Conservation (phyloP, 2,888 invertebrate species). For the Pandemis cinnamomeana region DNA sequence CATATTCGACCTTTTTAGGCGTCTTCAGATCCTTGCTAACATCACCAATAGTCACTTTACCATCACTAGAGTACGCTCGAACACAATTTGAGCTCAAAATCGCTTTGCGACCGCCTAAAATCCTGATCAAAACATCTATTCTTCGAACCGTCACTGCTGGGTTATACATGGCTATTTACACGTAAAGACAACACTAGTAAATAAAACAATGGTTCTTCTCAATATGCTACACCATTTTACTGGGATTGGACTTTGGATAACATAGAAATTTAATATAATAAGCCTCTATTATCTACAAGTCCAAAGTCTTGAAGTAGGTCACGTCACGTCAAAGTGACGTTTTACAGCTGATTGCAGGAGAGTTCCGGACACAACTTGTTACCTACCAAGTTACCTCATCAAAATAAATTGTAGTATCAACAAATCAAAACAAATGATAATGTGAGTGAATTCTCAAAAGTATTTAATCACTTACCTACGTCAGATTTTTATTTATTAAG, state of each 20-base stretch:
- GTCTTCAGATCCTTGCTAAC: conserved; percentile 85
- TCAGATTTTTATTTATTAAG: too few relatives aligned
- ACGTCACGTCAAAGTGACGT: conserved; percentile 50
- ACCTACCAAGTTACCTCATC: background rate
- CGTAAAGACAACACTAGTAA: conserved; percentile 42
- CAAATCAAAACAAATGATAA: too few relatives aligned
- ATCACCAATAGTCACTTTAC: conserved; percentile 89
- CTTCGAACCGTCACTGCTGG: conserved; percentile 73
- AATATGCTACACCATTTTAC: conserved; percentile 19
- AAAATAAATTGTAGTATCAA: background rate
- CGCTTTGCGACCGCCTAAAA: conserved; percentile 71
- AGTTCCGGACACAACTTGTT: conserved; percentile 11
- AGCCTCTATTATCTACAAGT: conserved; percentile 57
- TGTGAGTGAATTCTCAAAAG: too few relatives aligned
- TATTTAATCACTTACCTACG: too few relatives aligned
- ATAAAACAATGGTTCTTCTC: conserved; percentile 25
- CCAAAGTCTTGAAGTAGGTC: conserved; percentile 67
- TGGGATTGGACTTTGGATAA: conserved; percentile 40
- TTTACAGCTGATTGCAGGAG: conserved; percentile 47
- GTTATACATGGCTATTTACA: conserved; percentile 64
- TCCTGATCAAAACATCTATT: conserved; percentile 81
- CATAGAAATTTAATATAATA: conserved; percentile 52
- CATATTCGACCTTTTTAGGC: conserved; percentile 90
- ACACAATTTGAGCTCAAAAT: conserved; percentile 71
- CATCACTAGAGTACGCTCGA: conserved; percentile 75